Base-by-base conservation (phyloP, 1,140 invertebrate species). In the Papilio polytes region DNA sequence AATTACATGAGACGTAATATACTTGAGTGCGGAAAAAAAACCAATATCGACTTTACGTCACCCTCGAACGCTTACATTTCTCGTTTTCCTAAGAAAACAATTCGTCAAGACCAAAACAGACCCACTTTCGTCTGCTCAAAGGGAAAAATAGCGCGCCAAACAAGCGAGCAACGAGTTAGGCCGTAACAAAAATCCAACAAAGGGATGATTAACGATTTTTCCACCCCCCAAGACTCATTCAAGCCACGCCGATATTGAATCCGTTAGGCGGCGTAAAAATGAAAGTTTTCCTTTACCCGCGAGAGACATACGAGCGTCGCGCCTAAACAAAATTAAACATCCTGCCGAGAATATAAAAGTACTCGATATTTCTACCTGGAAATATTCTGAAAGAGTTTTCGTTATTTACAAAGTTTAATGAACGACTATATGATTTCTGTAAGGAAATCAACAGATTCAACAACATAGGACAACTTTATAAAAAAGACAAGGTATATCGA, bases 181-280 rank as follows among this genome's bases (percentile, higher is more conserved):
- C 89, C 87, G 91, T 95, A 92, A 93, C 93, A 94, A 94, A 94
- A 95, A 93, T 94, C 91, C 91, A 95, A 94, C 92, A 95, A 95
- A 93, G 90, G 92, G 88, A 95, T 95, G 93, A 95, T 95, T 95
- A 95, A 95, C 93, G 92, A 91, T 94, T 94, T 85, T 92, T 90
- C 92, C 88, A 93, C 93, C 92, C 91, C 85, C 86, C 85, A 87
- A 41, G 88, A 89, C 92, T 95, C 91, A 94, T 94, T 94, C 93
- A 94, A 92, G 91, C 89, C 89, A 86, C 92, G 91, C 90, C 92
- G 92, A 94, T 94, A 94, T 94, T 94, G 93, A 94, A 94, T 94
- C 92, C 91, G 90, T 91, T 94, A 92, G 91, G 89, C 89, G 88
- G 89, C 87, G 92, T 92, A 91, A 94, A 93, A 95, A 94, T 92